These are phyloP conservation scores for Sebastes matsubarae DNA, from an alignment of 2,797 vertebrate species.

Conservation along the genomic window DNA sequence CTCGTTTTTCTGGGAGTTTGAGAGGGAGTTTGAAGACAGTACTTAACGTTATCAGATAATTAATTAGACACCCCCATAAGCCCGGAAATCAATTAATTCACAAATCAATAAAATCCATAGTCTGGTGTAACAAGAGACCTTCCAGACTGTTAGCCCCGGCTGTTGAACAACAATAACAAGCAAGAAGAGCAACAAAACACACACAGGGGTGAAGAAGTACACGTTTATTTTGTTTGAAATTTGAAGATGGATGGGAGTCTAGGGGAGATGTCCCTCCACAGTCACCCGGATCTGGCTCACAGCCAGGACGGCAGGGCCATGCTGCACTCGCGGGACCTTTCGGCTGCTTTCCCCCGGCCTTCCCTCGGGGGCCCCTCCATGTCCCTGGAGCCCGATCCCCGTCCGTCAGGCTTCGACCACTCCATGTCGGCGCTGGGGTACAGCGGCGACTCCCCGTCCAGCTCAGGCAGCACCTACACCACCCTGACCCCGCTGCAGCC, in stretches of 20 bases:
- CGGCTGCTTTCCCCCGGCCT: slow-evolving; percentile 84
- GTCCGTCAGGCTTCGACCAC: slow-evolving; percentile 82
- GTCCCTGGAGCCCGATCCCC: slow-evolving; percentile 84
- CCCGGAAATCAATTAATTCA: slow-evolving; percentile 80
- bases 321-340: slow-evolving; percentile 84
- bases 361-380: slow-evolving; percentile 82
- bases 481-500: slow-evolving; percentile 88
- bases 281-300: slow-evolving; percentile 83
- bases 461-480: slow-evolving; percentile 86
- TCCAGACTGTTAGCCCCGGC: slow-evolving; percentile 61
- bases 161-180: slow-evolving; percentile 67
- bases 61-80: slow-evolving; percentile 79
- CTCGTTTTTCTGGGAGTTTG: slow-evolving; percentile 66
- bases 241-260: slow-evolving; percentile 83
- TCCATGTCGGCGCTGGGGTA: slow-evolving; percentile 86
- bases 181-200: slow-evolving; percentile 34
- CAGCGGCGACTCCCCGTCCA: slow-evolving; percentile 84
- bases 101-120: slow-evolving; percentile 84
- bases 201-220: not conserved
- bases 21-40: slow-evolving; percentile 76
- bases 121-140: slow-evolving; percentile 73
- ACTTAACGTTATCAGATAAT: slow-evolving; percentile 82
- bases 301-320: slow-evolving; percentile 82
- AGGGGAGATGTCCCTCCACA: slow-evolving; percentile 86
- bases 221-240: slow-evolving; percentile 14